Conservation (phyloP, 2,888 invertebrate genomes). For the Metopia argyrocephala region DNA sequence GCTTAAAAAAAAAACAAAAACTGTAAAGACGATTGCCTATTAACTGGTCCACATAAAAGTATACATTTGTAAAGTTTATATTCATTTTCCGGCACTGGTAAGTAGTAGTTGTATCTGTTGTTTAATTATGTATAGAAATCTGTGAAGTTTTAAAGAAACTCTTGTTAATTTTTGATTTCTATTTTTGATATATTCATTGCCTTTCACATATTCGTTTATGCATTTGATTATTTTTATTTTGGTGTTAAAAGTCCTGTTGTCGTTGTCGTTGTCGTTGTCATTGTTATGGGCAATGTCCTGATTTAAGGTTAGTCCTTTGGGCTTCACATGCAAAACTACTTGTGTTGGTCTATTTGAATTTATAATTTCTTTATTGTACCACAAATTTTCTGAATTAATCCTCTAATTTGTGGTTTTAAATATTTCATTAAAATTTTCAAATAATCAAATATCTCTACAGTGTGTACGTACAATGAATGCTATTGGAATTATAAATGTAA, state of each 20-base stretch:
- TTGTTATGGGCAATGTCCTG: conserved; percentile 38
- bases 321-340: conserved; percentile 37
- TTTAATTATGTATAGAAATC: conserved; percentile 51
- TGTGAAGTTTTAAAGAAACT: conserved; percentile 48
- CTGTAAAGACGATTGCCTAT: too few relatives aligned
- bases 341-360: conserved; percentile 52
- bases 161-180: conserved; percentile 65
- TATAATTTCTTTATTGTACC: conserved; percentile 57
- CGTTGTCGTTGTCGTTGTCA: conserved; percentile 32
- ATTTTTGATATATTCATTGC: conserved; percentile 36
- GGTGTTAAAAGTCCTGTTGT: not conserved
- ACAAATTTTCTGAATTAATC: conserved; percentile 23
- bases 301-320: conserved; percentile 22
- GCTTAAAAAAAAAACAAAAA: too few relatives aligned
- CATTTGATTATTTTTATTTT: not conserved
- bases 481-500: not conserved
- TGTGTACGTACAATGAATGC: too few relatives aligned
- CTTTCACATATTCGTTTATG: not conserved
- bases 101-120: conserved; percentile 2
- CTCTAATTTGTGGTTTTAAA: conserved; percentile 43
- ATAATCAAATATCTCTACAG: conserved; percentile 38
- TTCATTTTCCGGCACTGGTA: not conserved
- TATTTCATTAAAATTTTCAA: conserved; percentile 53
- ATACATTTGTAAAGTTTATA: not conserved
- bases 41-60: not conserved